These are phyloP conservation scores for Phallusia fumigata DNA, from an alignment of 23 tunicate species.

Conservation along the genomic window DNA sequence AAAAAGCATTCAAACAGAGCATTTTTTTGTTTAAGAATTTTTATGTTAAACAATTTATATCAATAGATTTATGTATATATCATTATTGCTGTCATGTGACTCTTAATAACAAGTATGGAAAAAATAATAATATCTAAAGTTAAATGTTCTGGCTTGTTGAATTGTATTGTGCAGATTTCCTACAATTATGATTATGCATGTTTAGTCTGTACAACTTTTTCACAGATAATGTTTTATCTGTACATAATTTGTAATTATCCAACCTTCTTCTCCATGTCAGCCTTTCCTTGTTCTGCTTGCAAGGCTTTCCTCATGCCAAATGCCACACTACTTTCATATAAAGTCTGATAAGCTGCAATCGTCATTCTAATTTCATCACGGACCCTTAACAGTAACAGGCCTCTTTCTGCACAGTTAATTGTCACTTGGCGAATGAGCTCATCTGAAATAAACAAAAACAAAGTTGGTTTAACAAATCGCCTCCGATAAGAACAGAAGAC, in stretches of 20 bases:
- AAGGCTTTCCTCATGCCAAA: constrained; percentile 99
- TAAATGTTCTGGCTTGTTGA: no score
- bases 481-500: no score
- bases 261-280: constrained; percentile 94
- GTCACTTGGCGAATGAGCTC: constrained; percentile 96
- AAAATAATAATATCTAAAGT: no score
- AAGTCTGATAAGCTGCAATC: constrained; percentile 95
- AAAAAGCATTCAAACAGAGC: no score
- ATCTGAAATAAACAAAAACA: constrained; percentile 28
- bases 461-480: background rate
- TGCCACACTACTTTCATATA: constrained; percentile 97
- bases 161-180: no score
- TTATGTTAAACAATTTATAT: no score
- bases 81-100: no score
- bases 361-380: constrained; percentile 99
- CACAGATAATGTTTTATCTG: no score
- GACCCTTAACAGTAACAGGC: constrained; percentile 85
- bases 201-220: no score
- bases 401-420: constrained; percentile 99
- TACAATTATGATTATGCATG: no score
- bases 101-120: background rate
- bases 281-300: constrained; percentile 96
- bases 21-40: no score
- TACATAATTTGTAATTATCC: background rate
- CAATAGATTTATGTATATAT: no score